Conservation (phyloP, 2,113 vertebrate species). For the Raphicerus campestris region DNA sequence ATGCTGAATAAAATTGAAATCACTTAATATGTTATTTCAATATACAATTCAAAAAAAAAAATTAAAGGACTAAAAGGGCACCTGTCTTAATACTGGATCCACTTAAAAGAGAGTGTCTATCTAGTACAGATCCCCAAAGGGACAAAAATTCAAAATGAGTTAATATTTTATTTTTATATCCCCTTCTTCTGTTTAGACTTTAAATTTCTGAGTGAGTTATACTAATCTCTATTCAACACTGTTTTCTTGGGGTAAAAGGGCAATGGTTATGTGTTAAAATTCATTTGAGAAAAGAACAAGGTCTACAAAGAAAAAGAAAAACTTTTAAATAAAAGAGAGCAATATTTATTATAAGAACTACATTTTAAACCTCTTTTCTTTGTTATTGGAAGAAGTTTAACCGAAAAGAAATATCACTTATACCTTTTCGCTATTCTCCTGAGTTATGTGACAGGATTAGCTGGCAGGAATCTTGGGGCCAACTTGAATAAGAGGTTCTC, state of each 20-base stretch:
- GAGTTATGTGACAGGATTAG: not conserved
- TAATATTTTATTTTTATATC: slow-evolving; percentile 41
- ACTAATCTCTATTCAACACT: slow-evolving; percentile 50
- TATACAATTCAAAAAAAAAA: not conserved
- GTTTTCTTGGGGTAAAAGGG: slow-evolving; percentile 49
- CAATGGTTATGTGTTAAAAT: slow-evolving; percentile 30
- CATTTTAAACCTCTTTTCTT: not conserved
- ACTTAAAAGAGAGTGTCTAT: not conserved
- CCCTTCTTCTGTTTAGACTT: slow-evolving; percentile 42
- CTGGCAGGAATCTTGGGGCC: not conserved
- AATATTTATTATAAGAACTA: not conserved
- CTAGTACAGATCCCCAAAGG: not conserved
- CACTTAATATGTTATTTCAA: not conserved
- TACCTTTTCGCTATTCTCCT: not conserved
- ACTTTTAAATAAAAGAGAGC: not conserved
- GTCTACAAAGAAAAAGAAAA: not conserved
- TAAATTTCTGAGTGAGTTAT: slow-evolving; percentile 15
- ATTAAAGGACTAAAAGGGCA: not conserved
- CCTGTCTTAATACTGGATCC: not conserved
- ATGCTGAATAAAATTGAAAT: slow-evolving; percentile 46
- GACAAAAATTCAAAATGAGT: slow-evolving; percentile 41
- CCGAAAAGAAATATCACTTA: slow-evolving; percentile 40
- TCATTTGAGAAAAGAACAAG: slow-evolving; percentile 40
- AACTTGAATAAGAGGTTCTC: not conserved
- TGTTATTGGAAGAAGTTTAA: slow-evolving; percentile 45